phyloP scores from a whole-genome alignment of 1,140 invertebrate species.

The Phymorhynchus buccinoides region DNA sequence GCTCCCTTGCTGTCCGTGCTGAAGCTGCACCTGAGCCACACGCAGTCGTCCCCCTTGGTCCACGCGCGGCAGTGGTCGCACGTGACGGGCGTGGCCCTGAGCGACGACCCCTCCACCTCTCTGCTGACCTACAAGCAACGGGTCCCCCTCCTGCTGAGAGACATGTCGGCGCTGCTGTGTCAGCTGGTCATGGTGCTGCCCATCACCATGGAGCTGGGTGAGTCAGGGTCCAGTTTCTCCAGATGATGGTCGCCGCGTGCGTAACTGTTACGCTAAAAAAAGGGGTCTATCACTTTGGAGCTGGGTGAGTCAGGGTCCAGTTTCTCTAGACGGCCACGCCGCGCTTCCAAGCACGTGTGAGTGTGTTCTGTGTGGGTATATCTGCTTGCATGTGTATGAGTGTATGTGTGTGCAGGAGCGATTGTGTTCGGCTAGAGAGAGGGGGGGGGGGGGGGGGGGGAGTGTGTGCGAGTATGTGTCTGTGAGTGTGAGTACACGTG shows the following conservation, averaged over 20 bases:
- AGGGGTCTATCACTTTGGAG: no score
- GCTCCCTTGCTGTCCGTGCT: constrained; percentile 91
- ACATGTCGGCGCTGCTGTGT: constrained; percentile 87
- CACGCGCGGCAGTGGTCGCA: constrained; percentile 71
- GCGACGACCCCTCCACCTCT: constrained; percentile 52
- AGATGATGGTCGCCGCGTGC: no score
- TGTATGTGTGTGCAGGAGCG: not conserved
- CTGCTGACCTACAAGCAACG: constrained; percentile 76
- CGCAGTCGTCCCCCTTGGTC: constrained; percentile 70
- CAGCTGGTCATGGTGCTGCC: constrained; percentile 90
- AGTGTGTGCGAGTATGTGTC: no score
- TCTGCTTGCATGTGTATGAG: not conserved
- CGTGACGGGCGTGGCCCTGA: constrained; percentile 68
- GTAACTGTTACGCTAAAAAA: no score
- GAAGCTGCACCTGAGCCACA: constrained; percentile 84
- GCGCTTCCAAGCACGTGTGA: no score
- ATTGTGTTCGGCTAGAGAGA: no score
- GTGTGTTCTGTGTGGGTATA: not conserved
- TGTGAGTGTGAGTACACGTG: no score
- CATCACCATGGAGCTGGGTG: constrained; percentile 88
- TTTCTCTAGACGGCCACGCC: no score
- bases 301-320: no score
- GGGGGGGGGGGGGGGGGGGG: no score
- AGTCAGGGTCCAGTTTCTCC: no score
- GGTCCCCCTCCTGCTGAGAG: constrained; percentile 87